These are phyloP conservation scores for Diloba caeruleocephala DNA, from an alignment of 2,888 invertebrate genomes.

Conservation along the genomic window DNA sequence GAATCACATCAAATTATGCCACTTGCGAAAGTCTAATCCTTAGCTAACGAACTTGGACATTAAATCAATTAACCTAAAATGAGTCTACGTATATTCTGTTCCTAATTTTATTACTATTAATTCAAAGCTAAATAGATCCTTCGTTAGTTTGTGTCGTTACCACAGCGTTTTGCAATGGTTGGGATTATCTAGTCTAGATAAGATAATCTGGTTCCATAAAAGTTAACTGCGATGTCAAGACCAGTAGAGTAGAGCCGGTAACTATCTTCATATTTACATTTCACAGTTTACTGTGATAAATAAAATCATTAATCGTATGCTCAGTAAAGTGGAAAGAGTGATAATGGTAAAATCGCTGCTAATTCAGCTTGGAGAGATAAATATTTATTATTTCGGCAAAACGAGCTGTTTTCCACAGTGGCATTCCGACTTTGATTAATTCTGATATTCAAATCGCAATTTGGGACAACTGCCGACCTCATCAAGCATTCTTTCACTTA, in stretches of 20 bases:
- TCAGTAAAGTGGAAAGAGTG: constrained; percentile 61
- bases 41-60: neutral
- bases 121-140: constrained; percentile 49
- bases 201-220: constrained; percentile 52
- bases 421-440: constrained; percentile 75
- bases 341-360: constrained; percentile 71
- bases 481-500: constrained; percentile 30
- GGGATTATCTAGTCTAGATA: too few species aligned
- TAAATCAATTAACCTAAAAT: too few species aligned
- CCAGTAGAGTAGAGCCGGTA: constrained; percentile 33
- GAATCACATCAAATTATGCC: constrained; percentile 3
- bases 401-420: constrained; percentile 66
- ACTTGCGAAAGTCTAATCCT: constrained; percentile 1
- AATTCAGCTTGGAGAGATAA: constrained; percentile 64
- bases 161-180: constrained; percentile 41
- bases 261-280: constrained; percentile 31
- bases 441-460: constrained; percentile 72
- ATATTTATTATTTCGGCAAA: constrained; percentile 72
- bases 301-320: constrained; percentile 67
- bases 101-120: too few species aligned
- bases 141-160: constrained; percentile 46
- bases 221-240: constrained; percentile 47
- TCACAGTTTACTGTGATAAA: constrained; percentile 33
- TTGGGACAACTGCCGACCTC: constrained; percentile 42
- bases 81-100: too few species aligned